Evolutionary conservation across 2,113 vertebrate species (phyloP).

Genomic region (Periophthalmodon schlosseri): DNA sequence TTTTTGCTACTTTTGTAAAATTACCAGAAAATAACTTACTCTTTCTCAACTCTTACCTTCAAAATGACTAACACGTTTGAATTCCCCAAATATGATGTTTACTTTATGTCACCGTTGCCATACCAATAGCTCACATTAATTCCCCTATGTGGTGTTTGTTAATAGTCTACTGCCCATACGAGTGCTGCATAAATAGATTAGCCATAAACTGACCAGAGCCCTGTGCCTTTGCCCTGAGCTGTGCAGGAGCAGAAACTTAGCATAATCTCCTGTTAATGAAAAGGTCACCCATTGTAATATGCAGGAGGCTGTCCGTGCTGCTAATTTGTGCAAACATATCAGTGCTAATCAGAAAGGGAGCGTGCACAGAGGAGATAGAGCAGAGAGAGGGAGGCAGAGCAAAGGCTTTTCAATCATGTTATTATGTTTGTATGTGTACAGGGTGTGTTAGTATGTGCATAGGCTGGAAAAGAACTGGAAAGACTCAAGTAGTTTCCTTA

Average conservation of each 20-base stretch:
- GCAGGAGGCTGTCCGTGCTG: constrained; percentile 25
- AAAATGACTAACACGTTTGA: too few species aligned
- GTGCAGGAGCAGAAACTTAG: neutral
- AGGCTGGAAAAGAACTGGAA: neutral
- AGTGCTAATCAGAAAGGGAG: constrained; percentile 36
- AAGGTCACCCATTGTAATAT: constrained; percentile 30
- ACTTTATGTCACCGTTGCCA: neutral
- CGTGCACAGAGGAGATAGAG: constrained; percentile 19
- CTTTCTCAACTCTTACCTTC: too few species aligned
- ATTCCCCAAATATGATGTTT: too few species aligned
- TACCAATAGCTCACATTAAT: neutral
- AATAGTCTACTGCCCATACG: neutral
- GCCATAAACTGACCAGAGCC: constrained; percentile 10
- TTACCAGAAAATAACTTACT: too few species aligned
- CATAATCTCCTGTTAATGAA: constrained; percentile 50
- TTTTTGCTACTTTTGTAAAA: too few species aligned
- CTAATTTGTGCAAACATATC: constrained; percentile 42
- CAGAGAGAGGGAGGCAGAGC: neutral
- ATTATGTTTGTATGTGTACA: neutral
- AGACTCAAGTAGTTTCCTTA: neutral
- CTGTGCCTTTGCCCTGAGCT: neutral
- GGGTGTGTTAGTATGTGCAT: neutral
- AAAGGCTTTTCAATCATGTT: neutral
- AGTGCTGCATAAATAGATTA: constrained; percentile 14
- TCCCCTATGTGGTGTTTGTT: neutral